Evolutionary conservation across 2,797 vertebrate species (phyloP), one percentile per base, ranked within the genome.

Genomic region (Pangasius sanitwongsei): DNA sequence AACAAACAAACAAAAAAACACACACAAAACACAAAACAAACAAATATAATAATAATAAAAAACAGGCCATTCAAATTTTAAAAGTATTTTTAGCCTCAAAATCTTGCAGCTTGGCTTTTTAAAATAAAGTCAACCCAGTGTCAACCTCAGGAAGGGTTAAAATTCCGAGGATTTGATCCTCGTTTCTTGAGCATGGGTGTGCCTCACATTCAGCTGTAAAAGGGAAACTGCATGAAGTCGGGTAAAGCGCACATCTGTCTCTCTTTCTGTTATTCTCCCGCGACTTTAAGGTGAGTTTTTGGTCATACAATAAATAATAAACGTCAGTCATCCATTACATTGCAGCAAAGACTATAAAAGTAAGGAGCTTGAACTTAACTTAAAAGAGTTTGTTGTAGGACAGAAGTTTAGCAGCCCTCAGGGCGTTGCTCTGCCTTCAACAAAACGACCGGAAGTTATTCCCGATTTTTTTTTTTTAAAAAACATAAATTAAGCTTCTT

Each of bases 281-380:
- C 61, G 28, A 69, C 37, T 87, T 77, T 15, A 88, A 92, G 92
- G 92, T 92, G 90, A 92, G 92, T 92, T 89, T 34, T 25, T 85
- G 20, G 23, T 72, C 11, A 70, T 12, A 70, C 5, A 25, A 55
- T 16, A 55, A 69, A 85, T 82, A n/a, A 50, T 50, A 50, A 84
- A 65, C 15, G 1, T 50, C 59, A 44, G 57, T 15, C 55, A 15
- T 25, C 1, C 18, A 63, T 61, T 28, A 41, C 11, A 57, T 16
- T 23, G 18, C 13, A 84, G 61, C 15, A 83, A 5, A 28, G 0
- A n/a, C 11, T 34, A 50, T n/a, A 20, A 28, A 28, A 61, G 16
- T 34, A 50, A 72, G 0, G 1, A 13, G 34, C 23, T 37, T 28
- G 34, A 53, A 25, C 44, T 44, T 31, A 25, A 12, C 6, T 37